Evolutionary conservation across 2,797 vertebrate genomes (phyloP), one percentile per base, ranked within the genome.

Genomic region (Ispidina picta): DNA sequence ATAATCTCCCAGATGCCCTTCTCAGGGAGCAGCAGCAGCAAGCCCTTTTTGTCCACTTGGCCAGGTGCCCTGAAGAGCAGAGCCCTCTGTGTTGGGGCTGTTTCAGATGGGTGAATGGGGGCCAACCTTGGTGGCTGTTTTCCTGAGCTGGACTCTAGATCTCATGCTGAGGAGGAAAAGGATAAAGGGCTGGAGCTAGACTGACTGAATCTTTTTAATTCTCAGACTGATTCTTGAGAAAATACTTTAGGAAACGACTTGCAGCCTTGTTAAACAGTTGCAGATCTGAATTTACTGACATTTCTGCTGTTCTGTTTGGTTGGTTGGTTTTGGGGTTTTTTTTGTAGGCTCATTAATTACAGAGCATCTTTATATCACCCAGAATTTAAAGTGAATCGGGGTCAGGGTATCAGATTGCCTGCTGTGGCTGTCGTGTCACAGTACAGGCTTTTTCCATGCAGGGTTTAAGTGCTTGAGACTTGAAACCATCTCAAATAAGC

Each of bases 331-430:
- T 79, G 6, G 35, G 35, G 5, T 39, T 39, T 79, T 74, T 75
- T 48, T 75, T 92, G 78, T 69, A 56, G 55, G 93, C 86, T 83
- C 73, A 48, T 72, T 78, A 89, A 77, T 85, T 86, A 78, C 62
- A 92, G 60, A 90, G 21, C 74, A 62, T 95, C 88, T 79, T 95
- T 86, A 88, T 89, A 90, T 94, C 81, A 64, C 75, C 70, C 81
- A n/a, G 83, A 92, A 86, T 80, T 91, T 41, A 51, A 92, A 82
- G 88, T 0, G 2, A 59, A 74, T 77, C 14, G 11, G 48, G 51
- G 37, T 69, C 46, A 81, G 75, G 52, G 19, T 93, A 73, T 83
- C 73, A 43, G 86, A 79, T 48, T 86, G 54, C 70, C 86, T 75
- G 68, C 71, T 83, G 85, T 89, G 87, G 62, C 74, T 89, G 72